phyloP scores from a whole-genome alignment of 2,888 invertebrate species.

The Lycocerus yunnanus region DNA sequence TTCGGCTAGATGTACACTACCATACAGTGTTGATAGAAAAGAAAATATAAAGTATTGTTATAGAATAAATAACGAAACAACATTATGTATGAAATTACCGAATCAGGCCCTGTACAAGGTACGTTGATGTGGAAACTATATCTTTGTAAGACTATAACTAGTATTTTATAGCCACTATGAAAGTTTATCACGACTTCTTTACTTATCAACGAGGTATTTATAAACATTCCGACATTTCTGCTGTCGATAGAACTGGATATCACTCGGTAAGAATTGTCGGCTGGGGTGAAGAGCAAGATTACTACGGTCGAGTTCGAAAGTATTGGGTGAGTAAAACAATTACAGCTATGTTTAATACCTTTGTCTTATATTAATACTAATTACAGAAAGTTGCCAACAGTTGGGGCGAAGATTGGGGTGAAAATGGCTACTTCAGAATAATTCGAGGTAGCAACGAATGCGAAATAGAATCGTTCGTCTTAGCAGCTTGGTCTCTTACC shows the following conservation, averaged over 20 bases:
- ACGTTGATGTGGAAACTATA: slow-evolving; percentile 33
- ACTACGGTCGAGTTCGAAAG: slow-evolving; percentile 63
- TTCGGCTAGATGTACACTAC: slow-evolving; percentile 62
- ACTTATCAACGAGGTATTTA: slow-evolving; percentile 87
- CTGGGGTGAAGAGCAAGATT: slow-evolving; percentile 79
- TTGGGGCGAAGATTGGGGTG: slow-evolving; percentile 93
- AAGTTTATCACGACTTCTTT: slow-evolving; percentile 91
- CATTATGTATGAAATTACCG: slow-evolving; percentile 89
- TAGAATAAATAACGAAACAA: slow-evolving; percentile 76
- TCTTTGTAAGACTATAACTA: not conserved
- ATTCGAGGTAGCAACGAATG: slow-evolving; percentile 83
- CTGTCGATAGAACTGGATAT: slow-evolving; percentile 67
- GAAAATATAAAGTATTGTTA: slow-evolving; percentile 73
- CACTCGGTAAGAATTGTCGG: slow-evolving; percentile 93
- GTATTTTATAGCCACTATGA: slow-evolving; percentile 75
- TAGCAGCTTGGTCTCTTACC: slow-evolving; percentile 76
- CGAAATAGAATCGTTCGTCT: slow-evolving; percentile 87
- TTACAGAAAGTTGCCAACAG: slow-evolving; percentile 88
- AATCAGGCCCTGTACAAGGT: slow-evolving; percentile 93
- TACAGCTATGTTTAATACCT: slow-evolving; percentile 48
- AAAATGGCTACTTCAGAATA: slow-evolving; percentile 88
- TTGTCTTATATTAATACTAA: not conserved
- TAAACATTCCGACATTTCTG: slow-evolving; percentile 61
- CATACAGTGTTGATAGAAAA: slow-evolving; percentile 59
- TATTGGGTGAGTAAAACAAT: slow-evolving; percentile 71